A percentile compares a stretch with the other conserved stretches of the same genome.
Conservation (phyloP, 2,888 invertebrate genomes). For the Sarcophaga variegata region DNA sequence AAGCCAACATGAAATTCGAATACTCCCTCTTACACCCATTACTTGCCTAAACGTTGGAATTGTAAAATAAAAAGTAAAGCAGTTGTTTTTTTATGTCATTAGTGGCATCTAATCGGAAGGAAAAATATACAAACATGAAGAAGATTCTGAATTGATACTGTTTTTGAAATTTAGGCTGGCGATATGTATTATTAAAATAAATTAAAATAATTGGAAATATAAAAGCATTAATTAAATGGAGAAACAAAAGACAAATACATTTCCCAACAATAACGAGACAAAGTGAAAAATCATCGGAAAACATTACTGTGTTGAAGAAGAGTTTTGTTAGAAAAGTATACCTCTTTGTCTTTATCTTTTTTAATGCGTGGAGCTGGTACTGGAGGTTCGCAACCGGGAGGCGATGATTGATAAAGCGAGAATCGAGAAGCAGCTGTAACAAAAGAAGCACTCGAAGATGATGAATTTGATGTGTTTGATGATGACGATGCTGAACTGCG, state of each 20-base stretch:
- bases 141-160: too few species aligned
- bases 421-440: constrained; percentile 76
- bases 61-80: too few species aligned
- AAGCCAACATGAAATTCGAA: too few species aligned
- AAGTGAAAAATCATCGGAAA: constrained; percentile 41
- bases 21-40: too few species aligned
- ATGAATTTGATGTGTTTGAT: constrained; percentile 72
- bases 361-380: constrained; percentile 80
- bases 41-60: too few species aligned
- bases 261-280: constrained; percentile 10
- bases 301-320: constrained; percentile 62
- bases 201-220: neutral
- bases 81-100: too few species aligned
- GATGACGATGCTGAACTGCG: constrained; percentile 74
- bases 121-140: too few species aligned
- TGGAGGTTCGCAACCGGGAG: constrained; percentile 72
- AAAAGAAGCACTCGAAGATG: constrained; percentile 75
- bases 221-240: neutral
- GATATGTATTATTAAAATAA: neutral
- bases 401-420: constrained; percentile 62
- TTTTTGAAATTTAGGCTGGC: too few species aligned
- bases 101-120: too few species aligned
- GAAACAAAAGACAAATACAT: constrained; percentile 13
- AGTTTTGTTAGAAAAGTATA: constrained; percentile 71
- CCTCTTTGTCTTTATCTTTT: constrained; percentile 80